Evolutionary conservation across 2,113 vertebrate species (phyloP).

Genomic region (Illadopsis cleaveri): DNA sequence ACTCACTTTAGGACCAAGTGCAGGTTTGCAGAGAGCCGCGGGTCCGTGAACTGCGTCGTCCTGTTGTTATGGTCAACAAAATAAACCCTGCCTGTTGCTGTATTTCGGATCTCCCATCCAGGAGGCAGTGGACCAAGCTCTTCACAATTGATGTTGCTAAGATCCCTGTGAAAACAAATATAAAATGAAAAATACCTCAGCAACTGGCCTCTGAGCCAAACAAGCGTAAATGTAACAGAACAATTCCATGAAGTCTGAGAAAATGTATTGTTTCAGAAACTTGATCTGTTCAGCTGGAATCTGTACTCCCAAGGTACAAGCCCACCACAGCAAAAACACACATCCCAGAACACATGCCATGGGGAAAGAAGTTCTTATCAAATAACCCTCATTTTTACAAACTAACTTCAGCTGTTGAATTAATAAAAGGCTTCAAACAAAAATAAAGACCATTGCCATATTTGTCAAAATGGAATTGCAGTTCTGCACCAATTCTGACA

Average conservation of each 20-base stretch:
- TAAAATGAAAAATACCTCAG: constrained; percentile 77
- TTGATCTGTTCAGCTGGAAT: constrained; percentile 74
- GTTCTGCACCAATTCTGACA: constrained; percentile 42
- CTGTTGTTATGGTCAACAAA: constrained; percentile 99
- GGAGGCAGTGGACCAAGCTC: constrained; percentile 95
- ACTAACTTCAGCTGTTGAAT: constrained; percentile 45
- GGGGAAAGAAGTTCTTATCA: constrained; percentile 40
- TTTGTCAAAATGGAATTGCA: constrained; percentile 58
- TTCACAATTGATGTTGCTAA: constrained; percentile 98
- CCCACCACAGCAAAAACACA: constrained; percentile 64
- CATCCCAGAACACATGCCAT: constrained; percentile 37
- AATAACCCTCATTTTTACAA: constrained; percentile 40
- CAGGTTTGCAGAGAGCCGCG: constrained; percentile 93
- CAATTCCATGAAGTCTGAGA: constrained; percentile 75
- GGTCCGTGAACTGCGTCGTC: constrained; percentile 96
- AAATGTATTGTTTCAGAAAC: constrained; percentile 79
- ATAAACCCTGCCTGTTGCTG: constrained; percentile 95
- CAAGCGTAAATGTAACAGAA: constrained; percentile 72
- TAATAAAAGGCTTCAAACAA: constrained; percentile 58
- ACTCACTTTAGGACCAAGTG: constrained; percentile 95
- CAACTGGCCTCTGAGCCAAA: constrained; percentile 65
- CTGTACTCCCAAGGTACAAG: constrained; percentile 68
- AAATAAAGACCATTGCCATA: constrained; percentile 47
- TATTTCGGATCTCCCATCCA: constrained; percentile 98
- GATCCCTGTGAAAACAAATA: constrained; percentile 88